Base-by-base conservation (phyloP, 2,113 vertebrate species). In the Bostrychus sinensis region DNA sequence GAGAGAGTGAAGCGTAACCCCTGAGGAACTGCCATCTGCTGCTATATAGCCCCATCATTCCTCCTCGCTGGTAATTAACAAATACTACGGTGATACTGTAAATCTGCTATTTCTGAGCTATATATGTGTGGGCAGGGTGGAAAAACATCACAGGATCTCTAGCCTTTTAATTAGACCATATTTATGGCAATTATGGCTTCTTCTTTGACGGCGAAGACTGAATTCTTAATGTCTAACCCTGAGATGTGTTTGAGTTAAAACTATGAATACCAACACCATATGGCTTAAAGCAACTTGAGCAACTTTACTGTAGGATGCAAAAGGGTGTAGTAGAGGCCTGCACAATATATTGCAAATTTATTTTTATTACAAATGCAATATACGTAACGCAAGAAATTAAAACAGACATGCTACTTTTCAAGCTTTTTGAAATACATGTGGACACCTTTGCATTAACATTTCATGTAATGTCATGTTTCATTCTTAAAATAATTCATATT, bases 181-280 rank as follows among this genome's bases (percentile, higher is more conserved):
- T 89, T 88, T 84, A 84, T 80, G 81, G 79, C 77, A 80, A 85
- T 84, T 86, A 85, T 80, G 73, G 57, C 64, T 58, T 69, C 59
- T 82, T 66, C 61, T 70, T 62, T 57, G 58, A 56, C 16, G 2
- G 78, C 72, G 39, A 73, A 76, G 65, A 72, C 70, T 75, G 77
- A 86, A 85, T 83, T 75, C 55, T 79, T 84, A 82, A 86, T 88
- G 54, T 75, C 65, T 80, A 78, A 82, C 76, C 73, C 74, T 72
- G 66, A 77, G 76, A 77, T 75, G 61, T 65, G 38, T 70, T 57
- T 65, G 39, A 62, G 67, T 79, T 69, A 72, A 66, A 36, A 57
- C 3, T 65, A 19, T 77, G 71, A 77, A 84, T 82, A 75, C 62
- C 54, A 86, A 80, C 62, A 56, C 53, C 7, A 9, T 56, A 14